Percentiles rank a stretch among this genome's conserved stretches.
These are phyloP conservation scores for Pristionchus japonicus DNA, from an alignment of 2,888 invertebrate species.

Conservation along the genomic window DNA sequence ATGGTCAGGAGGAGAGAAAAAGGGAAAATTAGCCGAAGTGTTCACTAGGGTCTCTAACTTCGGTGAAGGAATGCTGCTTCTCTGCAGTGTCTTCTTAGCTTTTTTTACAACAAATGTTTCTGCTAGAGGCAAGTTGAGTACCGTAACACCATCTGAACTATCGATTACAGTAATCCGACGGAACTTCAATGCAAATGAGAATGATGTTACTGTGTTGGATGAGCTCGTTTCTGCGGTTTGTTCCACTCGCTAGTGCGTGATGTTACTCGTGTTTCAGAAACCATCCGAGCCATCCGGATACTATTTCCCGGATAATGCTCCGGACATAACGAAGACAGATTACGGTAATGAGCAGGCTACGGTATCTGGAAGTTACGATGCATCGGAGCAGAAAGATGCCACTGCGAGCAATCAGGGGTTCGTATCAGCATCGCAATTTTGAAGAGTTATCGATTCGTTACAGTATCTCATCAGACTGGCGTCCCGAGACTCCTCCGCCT, in stretches of 20 bases:
- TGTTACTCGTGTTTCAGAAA: background rate
- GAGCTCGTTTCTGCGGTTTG: background rate
- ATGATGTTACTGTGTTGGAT: background rate
- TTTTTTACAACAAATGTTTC: background rate
- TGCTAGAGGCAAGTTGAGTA: background rate
- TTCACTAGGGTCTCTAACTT: background rate
- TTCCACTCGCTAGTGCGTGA: background rate
- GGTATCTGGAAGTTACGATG: background rate
- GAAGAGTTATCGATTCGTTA: background rate
- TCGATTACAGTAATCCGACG: constrained; percentile 10
- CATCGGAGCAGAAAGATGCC: background rate
- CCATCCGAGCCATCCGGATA: background rate
- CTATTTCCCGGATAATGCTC: constrained; percentile 21
- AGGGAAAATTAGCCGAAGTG: background rate
- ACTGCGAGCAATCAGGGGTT: background rate
- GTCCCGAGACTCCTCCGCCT: constrained; percentile 5
- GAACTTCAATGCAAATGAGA: background rate
- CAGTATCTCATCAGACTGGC: constrained; percentile 12
- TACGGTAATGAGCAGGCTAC: background rate
- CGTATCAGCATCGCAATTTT: background rate
- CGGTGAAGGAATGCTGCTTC: background rate
- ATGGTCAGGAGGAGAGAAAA: background rate
- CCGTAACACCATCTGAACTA: background rate
- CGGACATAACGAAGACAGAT: background rate
- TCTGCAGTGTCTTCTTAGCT: background rate